phyloP scores from a whole-genome alignment of 2,113 vertebrate genomes.

The Indicator maculatus region DNA sequence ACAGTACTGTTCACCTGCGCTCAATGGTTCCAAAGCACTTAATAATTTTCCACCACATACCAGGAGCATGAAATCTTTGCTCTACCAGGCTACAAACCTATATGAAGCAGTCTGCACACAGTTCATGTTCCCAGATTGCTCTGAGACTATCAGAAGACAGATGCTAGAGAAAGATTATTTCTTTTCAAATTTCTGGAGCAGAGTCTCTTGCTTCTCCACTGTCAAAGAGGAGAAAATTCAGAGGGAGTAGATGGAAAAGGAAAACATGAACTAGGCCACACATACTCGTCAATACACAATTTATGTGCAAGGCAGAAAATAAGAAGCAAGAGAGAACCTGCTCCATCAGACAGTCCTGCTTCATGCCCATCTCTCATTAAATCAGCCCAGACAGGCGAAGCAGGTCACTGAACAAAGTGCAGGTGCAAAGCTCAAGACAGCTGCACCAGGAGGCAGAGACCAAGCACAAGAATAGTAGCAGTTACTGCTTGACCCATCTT shows the following conservation, averaged over 20 bases:
- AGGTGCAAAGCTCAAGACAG: constrained; percentile 26
- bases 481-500: not conserved
- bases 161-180: not conserved
- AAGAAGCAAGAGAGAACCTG: not conserved
- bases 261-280: not conserved
- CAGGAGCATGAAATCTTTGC: not conserved
- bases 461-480: not conserved
- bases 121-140: not conserved
- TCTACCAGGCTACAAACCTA: not conserved
- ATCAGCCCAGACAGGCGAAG: not conserved
- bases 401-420: not conserved
- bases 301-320: not conserved
- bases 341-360: not conserved
- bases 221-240: not conserved
- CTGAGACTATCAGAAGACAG: not conserved
- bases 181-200: not conserved
- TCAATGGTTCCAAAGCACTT: not conserved
- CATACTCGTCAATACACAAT: not conserved
- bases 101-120: not conserved
- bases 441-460: not conserved
- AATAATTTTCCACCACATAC: not conserved
- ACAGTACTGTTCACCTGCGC: not conserved
- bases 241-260: rapidly evolving
- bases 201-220: not conserved
- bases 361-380: not conserved